A percentile compares a stretch with the other conserved stretches of the same genome.
Conservation (phyloP, 2,797 vertebrate genomes). For the Xerus rutilus region DNA sequence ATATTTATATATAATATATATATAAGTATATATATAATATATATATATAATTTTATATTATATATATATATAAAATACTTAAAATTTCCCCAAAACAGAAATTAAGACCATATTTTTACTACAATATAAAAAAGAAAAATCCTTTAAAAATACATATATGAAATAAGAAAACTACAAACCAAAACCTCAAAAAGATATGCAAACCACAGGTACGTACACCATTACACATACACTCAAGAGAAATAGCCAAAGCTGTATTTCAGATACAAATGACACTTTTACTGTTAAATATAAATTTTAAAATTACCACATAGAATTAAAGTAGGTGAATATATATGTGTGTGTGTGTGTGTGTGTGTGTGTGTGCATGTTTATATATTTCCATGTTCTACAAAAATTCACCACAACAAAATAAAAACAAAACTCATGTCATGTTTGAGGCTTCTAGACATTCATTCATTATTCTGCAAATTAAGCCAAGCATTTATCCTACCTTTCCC, state of each 20-base stretch:
- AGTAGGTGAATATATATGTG: not conserved
- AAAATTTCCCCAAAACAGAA: not conserved
- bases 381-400: not conserved
- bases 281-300: not conserved
- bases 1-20: too few relatives aligned
- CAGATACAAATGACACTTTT: not conserved
- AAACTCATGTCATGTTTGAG: not conserved
- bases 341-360: not conserved
- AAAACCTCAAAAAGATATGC: not conserved
- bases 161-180: not conserved
- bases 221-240: not conserved
- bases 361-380: not conserved
- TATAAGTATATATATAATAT: too few relatives aligned
- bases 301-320: not conserved
- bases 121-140: slow-evolving; percentile 15
- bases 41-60: too few relatives aligned
- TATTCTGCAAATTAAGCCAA: not conserved
- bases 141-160: not conserved
- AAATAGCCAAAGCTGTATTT: not conserved
- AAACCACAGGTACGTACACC: not conserved
- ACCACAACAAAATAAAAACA: not conserved
- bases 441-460: not conserved
- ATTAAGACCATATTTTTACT: slow-evolving; percentile 10
- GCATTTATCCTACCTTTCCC: not conserved
- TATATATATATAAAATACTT: too few relatives aligned